Evolutionary conservation across 2,888 invertebrate species (phyloP), one percentile per base, ranked within the genome.

Genomic region (Amorpha juglandis): DNA sequence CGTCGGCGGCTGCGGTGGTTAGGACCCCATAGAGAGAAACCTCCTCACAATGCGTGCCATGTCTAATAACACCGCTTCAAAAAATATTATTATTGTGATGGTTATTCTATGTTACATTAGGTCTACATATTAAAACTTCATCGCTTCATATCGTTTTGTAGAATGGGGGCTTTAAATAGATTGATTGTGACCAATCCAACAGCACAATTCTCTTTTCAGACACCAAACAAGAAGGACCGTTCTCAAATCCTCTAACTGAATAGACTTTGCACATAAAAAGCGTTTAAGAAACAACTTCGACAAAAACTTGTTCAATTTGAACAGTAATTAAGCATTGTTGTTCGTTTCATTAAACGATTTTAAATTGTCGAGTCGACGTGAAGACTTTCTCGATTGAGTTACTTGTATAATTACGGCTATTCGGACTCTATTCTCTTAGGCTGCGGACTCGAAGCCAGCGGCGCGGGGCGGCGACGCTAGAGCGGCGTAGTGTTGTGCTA

Each of bases 311-410:
- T 78, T 73, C 77, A 81, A 84, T 86, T 82, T 75, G 74, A 74
- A 79, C 77, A 78, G 81, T 88, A 87, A 89, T 88, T 88, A 86
- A 87, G 88, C 81, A 82, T 83, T 85, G 86, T 86, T 89, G 84
- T 86, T 86, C 81, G 81, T 83, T 86, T 80, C 78, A 82, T 80
- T 85, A 79, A 81, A 83, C 84, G 85, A 85, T 86, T 38, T 80
- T 76, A 71, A 87, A 89, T 88, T 84, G 87, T 83, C 78, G 84
- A 84, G 80, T 87, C 83, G 80, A 86, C 83, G 82, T 78, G 76
- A 73, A 73, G 68, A 69, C 68, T 73, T 65, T 80, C 42, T 77
- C 69, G 71, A 78, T 76, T 75, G 77, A 84, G 82, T 81, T 81
- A 83, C 80, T 81, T 80, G 77, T 80, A 77, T 78, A 82, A 83